Evolutionary conservation across 2,888 invertebrate genomes (phyloP), one percentile per base, ranked within the genome.

Genomic region (Acleris laterana): DNA sequence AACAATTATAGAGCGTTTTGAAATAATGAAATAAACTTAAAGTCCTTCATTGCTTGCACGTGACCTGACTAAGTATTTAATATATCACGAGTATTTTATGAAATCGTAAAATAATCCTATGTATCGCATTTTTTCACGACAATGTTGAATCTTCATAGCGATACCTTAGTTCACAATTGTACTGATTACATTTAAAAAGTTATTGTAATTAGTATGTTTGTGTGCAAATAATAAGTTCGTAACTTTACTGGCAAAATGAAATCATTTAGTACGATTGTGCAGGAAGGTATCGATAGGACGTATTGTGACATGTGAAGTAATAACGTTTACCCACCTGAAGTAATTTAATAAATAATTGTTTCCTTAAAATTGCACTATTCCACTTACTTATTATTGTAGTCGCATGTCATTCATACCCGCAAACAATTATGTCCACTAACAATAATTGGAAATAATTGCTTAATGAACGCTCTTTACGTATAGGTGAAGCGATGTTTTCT

Each of bases 361-460:
- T 79, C 80, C 73, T 71, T 72, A 70, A 78, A 82, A 74, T 77
- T 78, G 78, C 79, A 77, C 76, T 76, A 84, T 81, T 80, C 71
- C 69, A 65, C 74, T 78, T 77, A 74, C 70, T 73, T 70, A 73
- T 75, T 75, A 75, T 74, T 74, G 79, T 76, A 78, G 72, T 68
- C 76, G 76, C 76, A 77, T 77, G 74, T 80, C 74, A 79, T 83
- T 82, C 80, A 73, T 70, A 71, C 72, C 73, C 75, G 78, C 76
- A 51, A 70, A 78, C 82, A 88, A 88, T 87, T 85, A 88, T 78
- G 81, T 73, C 76, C 72, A 81, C 78, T 73, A 81, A 85, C 78
- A 82, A 83, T 83, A 85, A 86, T 87, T 83, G 73, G 71, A 81
- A 74, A 71, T 88, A 90, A 92, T 90, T 88, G 87, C 83, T 87